Conservation (phyloP, 2,113 vertebrate genomes). For the Formicarius rufipectus region DNA sequence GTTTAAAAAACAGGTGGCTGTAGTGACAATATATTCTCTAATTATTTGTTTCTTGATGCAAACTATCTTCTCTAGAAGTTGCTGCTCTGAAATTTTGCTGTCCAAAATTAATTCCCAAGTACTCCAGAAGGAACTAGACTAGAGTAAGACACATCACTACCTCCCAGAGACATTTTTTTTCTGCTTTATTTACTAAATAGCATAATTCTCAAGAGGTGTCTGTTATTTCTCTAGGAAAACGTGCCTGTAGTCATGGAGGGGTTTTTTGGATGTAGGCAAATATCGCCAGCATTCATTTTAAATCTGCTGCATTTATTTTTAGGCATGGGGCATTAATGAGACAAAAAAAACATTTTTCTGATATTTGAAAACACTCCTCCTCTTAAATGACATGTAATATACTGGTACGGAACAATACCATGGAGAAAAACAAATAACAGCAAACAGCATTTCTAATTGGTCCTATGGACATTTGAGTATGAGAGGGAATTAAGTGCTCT, state of each 20-base stretch:
- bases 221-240: neutral
- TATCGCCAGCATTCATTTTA: neutral
- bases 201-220: neutral
- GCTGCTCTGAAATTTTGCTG: neutral
- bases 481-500: neutral
- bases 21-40: neutral
- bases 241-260: neutral
- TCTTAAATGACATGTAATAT: neutral
- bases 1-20: neutral
- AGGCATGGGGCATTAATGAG: conserved; percentile 1
- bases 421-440: conserved; percentile 7
- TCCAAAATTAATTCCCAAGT: neutral
- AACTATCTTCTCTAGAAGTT: neutral
- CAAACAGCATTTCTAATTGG: conserved; percentile 13
- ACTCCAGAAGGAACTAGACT: neutral
- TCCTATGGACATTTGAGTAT: neutral
- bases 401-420: neutral
- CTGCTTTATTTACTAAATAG: neutral
- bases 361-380: neutral
- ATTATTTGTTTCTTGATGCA: neutral
- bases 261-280: neutral
- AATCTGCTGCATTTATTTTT: conserved; percentile 17
- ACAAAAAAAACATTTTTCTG: neutral
- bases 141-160: neutral
- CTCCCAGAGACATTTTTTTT: neutral